A percentile compares a stretch with the other conserved stretches of the same genome.
These are phyloP conservation scores for Chymomyza costata DNA, from an alignment of 1,140 invertebrate genomes.

Conservation along the genomic window DNA sequence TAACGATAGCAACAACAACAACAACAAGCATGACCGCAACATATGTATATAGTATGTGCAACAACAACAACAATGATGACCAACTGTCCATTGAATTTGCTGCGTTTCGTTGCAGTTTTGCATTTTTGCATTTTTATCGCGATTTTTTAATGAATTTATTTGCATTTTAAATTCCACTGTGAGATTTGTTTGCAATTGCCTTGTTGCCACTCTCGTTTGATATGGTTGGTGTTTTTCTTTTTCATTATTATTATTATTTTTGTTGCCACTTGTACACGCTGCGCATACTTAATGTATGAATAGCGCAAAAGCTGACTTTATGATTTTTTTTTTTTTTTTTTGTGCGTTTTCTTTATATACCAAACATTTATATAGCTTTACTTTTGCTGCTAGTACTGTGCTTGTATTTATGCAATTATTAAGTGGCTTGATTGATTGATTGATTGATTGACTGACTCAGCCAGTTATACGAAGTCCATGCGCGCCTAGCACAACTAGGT, in stretches of 20 bases:
- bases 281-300: slow-evolving; percentile 43
- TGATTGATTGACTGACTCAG: slow-evolving; percentile 48
- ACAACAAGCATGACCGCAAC: slow-evolving; percentile 4
- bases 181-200: slow-evolving; percentile 21
- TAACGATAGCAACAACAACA: slow-evolving; percentile 11
- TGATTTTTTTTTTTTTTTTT: not conserved
- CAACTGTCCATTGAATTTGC: not conserved
- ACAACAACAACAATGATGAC: slow-evolving; percentile 7
- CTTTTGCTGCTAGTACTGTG: too few species aligned
- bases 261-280: slow-evolving; percentile 29
- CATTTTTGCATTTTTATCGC: slow-evolving; percentile 39
- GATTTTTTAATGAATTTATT: slow-evolving; percentile 54
- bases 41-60: too few species aligned
- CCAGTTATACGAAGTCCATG: too few species aligned
- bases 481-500: too few species aligned
- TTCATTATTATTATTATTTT: too few species aligned
- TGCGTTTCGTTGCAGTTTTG: not conserved
- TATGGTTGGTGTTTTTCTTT: slow-evolving; percentile 5
- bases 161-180: slow-evolving; percentile 44
- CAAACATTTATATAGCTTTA: too few species aligned
- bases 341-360: too few species aligned
- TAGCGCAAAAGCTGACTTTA: slow-evolving; percentile 11
- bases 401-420: slow-evolving; percentile 24
- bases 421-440: slow-evolving; percentile 36
- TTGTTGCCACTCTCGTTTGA: slow-evolving; percentile 6